Conservation (phyloP, 2,797 vertebrate genomes). For the Bradypodion pumilum region DNA sequence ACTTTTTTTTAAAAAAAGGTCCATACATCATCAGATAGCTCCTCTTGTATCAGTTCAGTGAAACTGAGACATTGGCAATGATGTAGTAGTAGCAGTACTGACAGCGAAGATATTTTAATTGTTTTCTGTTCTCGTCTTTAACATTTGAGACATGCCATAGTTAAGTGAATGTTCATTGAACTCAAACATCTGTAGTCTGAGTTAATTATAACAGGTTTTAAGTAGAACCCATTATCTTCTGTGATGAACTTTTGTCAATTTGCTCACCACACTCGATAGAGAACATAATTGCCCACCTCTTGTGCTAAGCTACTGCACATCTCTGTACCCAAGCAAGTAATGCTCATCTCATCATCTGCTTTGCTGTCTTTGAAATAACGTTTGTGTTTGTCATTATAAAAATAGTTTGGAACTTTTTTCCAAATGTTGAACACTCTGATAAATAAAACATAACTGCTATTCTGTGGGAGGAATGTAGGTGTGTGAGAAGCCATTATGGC, state of each 20-base stretch:
- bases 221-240: slow-evolving; percentile 12
- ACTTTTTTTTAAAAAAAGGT: not conserved
- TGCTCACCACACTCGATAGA: slow-evolving; percentile 33
- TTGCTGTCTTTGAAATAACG: slow-evolving; percentile 31
- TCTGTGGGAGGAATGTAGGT: slow-evolving; percentile 28
- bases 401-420: not conserved
- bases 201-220: slow-evolving; percentile 35
- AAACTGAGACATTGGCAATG: slow-evolving; percentile 23
- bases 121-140: slow-evolving; percentile 39
- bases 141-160: slow-evolving; percentile 25
- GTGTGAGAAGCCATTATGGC: not conserved
- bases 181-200: slow-evolving; percentile 32
- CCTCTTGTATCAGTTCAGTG: slow-evolving; percentile 22
- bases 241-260: slow-evolving; percentile 35
- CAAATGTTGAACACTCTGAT: slow-evolving; percentile 2
- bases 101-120: not conserved
- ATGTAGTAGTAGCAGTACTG: not conserved
- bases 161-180: slow-evolving; percentile 42
- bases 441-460: slow-evolving; percentile 9
- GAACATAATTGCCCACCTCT: slow-evolving; percentile 34
- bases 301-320: slow-evolving; percentile 34
- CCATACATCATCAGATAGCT: not conserved
- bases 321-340: slow-evolving; percentile 28
- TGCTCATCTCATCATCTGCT: slow-evolving; percentile 15
- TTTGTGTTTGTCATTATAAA: slow-evolving; percentile 5